Base-by-base conservation (phyloP, 2,113 vertebrate genomes). In the Colinus virginianus region DNA sequence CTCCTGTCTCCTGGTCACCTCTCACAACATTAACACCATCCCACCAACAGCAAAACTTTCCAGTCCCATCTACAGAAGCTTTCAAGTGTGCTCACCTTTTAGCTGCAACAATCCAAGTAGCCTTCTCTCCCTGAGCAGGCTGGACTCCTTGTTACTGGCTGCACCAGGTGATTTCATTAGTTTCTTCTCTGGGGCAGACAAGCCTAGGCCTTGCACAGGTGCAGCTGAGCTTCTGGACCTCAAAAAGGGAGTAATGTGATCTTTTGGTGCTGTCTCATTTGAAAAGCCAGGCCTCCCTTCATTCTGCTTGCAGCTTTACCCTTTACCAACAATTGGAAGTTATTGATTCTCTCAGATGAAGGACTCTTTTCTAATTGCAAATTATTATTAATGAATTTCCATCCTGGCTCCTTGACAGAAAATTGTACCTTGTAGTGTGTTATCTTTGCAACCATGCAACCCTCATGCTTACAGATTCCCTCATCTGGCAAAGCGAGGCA, bases 341-440 rank as follows among this genome's bases (percentile, higher is more conserved):
- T 79, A 36, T 61, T 0, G 51, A 78, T 74, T 66, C 80, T 4
- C 78, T 90, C 74, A 12, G 59, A 64, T n/a, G 83, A 75, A 90
- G 82, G 55, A 45, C 55, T 88, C 58, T 70, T 36, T 64, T 81
- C 79, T 7, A 67, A 80, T 64, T 34, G 49, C 80, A 75, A 75
- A 72, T 79, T 22, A 74, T 77, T 45, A 93, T 84, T 77, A 78
- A 90, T 93, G 92, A 87, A 34, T 94, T 72, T 89, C 87, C 22
- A 13, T 15, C 16, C 40, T 66, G 90, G 90, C 84, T 77, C 32
- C 59, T 6, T 63, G 91, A 55, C 91, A 93, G 85, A 6, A 36
- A 25, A 67, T 11, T 2, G 68, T 19, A 51, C 48, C 88, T 78
- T 61, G 63, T 77, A 56, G 77, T 1, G 0, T 7, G 79, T 94